Evolutionary conservation across 2,113 vertebrate species (phyloP).

Genomic region (Nesoenas mayeri): DNA sequence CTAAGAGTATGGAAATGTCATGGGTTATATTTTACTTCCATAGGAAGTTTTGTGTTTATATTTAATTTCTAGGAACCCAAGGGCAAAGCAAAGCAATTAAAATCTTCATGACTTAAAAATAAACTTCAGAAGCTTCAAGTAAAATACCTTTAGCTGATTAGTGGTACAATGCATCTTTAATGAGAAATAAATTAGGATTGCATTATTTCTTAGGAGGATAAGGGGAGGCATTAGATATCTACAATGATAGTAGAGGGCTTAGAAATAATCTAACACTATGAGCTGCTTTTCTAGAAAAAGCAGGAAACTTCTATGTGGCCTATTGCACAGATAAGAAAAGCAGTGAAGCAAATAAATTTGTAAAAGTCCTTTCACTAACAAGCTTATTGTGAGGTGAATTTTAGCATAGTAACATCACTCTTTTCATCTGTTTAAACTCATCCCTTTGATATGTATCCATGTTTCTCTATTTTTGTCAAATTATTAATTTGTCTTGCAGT

Average conservation of each 20-base stretch:
- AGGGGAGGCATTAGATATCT: slow-evolving; percentile 29
- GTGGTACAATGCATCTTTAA: slow-evolving; percentile 52
- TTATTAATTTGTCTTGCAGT: background rate
- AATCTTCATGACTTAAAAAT: slow-evolving; percentile 53
- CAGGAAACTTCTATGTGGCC: background rate
- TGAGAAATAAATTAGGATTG: slow-evolving; percentile 56
- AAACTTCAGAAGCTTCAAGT: slow-evolving; percentile 42
- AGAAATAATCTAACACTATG: slow-evolving; percentile 1
- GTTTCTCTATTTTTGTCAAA: background rate
- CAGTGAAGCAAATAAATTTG: background rate
- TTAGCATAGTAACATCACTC: background rate
- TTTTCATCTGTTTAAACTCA: background rate
- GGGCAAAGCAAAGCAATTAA: slow-evolving; percentile 61
- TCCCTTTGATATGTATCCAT: background rate
- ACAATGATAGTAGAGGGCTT: slow-evolving; percentile 13
- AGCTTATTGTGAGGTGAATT: background rate
- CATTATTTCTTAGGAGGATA: slow-evolving; percentile 39
- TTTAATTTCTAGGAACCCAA: slow-evolving; percentile 44
- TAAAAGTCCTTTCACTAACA: background rate
- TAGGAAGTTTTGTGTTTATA: slow-evolving; percentile 20
- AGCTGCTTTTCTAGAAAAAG: background rate
- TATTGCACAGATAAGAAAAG: background rate
- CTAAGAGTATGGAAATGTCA: background rate
- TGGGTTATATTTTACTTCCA: background rate
- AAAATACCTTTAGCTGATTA: slow-evolving; percentile 63